A percentile compares a stretch with the other conserved stretches of the same genome.
phyloP scores from a whole-genome alignment of 2,888 invertebrate species.

The Pantelozetes paolii region DNA sequence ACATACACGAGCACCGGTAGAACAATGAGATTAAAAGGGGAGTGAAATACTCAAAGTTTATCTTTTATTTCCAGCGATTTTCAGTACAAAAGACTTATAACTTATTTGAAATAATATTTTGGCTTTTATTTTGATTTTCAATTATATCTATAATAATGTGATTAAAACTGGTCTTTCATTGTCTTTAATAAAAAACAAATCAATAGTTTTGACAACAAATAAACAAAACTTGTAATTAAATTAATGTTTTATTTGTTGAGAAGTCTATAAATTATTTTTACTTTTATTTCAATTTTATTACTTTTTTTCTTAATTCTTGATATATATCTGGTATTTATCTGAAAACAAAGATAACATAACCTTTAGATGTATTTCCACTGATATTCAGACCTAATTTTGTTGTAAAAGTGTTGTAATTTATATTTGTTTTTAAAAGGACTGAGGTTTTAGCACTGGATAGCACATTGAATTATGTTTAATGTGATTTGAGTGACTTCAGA shows the following conservation, averaged over 20 bases:
- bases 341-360: background rate
- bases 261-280: background rate
- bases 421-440: background rate
- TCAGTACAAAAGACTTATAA: background rate
- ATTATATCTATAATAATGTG: background rate
- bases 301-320: background rate
- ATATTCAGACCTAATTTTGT: background rate
- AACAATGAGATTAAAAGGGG: background rate
- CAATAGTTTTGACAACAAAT: no score
- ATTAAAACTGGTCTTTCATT: background rate
- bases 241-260: background rate
- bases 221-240: background rate
- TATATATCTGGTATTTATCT: background rate
- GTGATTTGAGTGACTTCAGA: background rate
- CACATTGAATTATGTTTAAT: conserved; percentile 1
- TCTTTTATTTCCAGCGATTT: background rate
- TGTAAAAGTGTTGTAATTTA: background rate
- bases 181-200: background rate
- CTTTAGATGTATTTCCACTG: background rate
- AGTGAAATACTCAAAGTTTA: conserved; percentile 2
- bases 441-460: background rate
- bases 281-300: background rate
- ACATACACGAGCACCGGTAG: background rate
- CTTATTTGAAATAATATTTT: background rate
- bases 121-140: background rate